These are phyloP conservation scores for Crotalus viridis DNA, from an alignment of 2,113 vertebrate genomes.

Conservation along the genomic window DNA sequence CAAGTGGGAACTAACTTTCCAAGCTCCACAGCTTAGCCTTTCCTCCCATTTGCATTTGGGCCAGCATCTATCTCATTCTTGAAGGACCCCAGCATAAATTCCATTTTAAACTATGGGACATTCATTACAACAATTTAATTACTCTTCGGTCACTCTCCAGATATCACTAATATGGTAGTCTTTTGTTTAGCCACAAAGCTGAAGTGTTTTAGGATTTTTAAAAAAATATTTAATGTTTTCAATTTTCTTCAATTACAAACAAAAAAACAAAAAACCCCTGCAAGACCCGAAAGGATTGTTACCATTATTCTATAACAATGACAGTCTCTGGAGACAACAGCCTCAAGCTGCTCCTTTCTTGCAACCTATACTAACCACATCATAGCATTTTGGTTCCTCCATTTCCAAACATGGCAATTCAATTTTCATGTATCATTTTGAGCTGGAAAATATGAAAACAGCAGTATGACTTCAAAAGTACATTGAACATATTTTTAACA, in stretches of 20 bases:
- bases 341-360: not conserved
- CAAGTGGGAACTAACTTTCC: not conserved
- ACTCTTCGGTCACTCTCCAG: not conserved
- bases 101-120: not conserved
- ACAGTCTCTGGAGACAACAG: not conserved
- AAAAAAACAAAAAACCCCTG: not conserved
- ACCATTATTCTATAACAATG: not conserved
- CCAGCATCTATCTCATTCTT: not conserved
- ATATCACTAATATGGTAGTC: not conserved
- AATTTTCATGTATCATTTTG: not conserved
- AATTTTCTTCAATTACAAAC: not conserved
- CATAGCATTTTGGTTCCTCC: not conserved
- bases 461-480: not conserved
- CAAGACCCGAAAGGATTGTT: not conserved
- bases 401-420: not conserved
- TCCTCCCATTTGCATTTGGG: not conserved
- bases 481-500: not conserved
- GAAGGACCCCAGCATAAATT: not conserved
- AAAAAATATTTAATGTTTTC: not conserved
- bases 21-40: not conserved
- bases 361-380: not conserved
- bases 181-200: not conserved
- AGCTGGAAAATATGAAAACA: not conserved
- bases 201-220: not conserved
- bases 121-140: not conserved